These are phyloP conservation scores for Riparia riparia DNA, from an alignment of 2,113 vertebrate genomes.

Conservation along the genomic window DNA sequence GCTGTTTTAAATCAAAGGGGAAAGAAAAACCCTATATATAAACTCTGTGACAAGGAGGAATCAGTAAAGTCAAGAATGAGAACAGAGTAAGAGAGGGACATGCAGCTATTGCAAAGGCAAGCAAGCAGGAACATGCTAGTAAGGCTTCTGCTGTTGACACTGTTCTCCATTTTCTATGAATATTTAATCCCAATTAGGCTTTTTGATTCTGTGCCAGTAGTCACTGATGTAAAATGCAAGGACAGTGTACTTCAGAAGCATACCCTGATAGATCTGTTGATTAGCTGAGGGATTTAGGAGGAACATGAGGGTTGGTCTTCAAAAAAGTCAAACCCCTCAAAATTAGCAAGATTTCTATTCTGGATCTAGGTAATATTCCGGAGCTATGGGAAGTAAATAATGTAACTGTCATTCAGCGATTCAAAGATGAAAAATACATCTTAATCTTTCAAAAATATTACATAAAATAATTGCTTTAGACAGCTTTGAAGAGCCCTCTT, in stretches of 20 bases:
- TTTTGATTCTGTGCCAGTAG: not conserved
- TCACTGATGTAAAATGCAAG: not conserved
- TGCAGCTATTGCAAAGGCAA: not conserved
- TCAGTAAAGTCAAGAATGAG: not conserved
- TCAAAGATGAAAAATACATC: not conserved
- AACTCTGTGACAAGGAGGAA: not conserved
- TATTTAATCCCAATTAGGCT: not conserved
- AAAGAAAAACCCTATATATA: not conserved
- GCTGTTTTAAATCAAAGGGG: conserved; percentile 6
- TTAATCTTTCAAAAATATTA: not conserved
- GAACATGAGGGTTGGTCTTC: not conserved
- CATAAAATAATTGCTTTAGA: not conserved
- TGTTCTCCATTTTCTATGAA: not conserved
- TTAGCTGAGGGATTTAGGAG: not conserved
- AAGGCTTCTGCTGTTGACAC: not conserved
- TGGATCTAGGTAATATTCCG: not conserved
- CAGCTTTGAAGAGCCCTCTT: not conserved
- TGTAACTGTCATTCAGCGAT: not conserved
- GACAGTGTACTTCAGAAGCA: not conserved
- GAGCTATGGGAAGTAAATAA: not conserved
- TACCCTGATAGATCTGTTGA: not conserved
- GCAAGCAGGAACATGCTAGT: not conserved
- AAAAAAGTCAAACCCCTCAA: not conserved
- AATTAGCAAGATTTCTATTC: not conserved
- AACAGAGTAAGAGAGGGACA: not conserved